Evolutionary conservation across 1,140 invertebrate genomes (phyloP), one percentile per base, ranked within the genome.

Genomic region (Lineus longissimus): DNA sequence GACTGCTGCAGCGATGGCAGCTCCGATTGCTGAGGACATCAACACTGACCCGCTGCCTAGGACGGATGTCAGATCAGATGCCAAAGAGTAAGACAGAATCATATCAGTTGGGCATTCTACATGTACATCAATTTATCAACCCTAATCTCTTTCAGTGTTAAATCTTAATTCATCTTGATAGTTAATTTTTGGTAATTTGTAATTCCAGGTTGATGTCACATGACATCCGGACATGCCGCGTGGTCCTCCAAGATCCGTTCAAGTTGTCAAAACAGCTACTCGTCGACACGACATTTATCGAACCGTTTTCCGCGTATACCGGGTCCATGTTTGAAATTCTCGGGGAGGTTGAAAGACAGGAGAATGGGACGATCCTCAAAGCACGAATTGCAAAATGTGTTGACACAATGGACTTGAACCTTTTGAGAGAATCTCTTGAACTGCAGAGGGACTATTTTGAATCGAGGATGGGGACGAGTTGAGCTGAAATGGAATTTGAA

Each of bases 321-420:
- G 72, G 72, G 1, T 69, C 69, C 22, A 55, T 74, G 36, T 72
- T 75, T 58, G 69, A 74, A 41, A 45, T 74, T 40, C 69, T 75
- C 30, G 74, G 74, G 9, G 72, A 75, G 33, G 17, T 73, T 11
- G 43, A 62, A 7, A 51, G 30, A n/a, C 9, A n/a, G 0, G 31
- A 62, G 11, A 29, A 64, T 13, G 25, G 9, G 33, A n/a, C 66
- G n/a, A 27, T 64, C 11, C 55, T 75, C 25, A 64, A 63, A 22
- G 72, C 72, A 2, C 36, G 68, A 31, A 57, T 75, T 25, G 69
- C 73, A 2, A 59, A 72, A 2, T 71, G 69, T 66, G 69, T 72
- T 13, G 74, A 75, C 45, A 70, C 70, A 2, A 47, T 75, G 41
- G 74, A 75, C 54, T 15, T 74, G 22, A 31, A 61, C 0, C 13